A percentile compares a stretch with the other conserved stretches of the same genome.
These are phyloP conservation scores for Allophyes oxyacanthae DNA, from an alignment of 2,888 invertebrate genomes.

Conservation along the genomic window DNA sequence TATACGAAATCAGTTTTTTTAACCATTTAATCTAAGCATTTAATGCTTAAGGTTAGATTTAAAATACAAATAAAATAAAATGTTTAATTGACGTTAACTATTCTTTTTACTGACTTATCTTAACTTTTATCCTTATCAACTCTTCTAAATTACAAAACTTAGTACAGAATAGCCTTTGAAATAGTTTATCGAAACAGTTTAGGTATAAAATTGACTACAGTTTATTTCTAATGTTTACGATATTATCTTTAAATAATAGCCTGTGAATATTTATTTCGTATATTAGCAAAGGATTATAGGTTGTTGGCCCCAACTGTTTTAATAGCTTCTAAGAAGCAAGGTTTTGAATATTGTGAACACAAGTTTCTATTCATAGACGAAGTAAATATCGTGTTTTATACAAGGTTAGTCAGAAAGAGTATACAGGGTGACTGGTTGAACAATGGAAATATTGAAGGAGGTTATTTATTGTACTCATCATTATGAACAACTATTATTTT, in stretches of 20 bases:
- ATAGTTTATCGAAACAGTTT: slow-evolving; percentile 54
- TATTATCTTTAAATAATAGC: slow-evolving; percentile 13
- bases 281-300: neutral
- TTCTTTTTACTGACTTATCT: slow-evolving; percentile 33
- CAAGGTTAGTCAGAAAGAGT: too few relatives aligned
- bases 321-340: too few relatives aligned
- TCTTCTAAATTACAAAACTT: slow-evolving; percentile 58
- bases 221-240: slow-evolving; percentile 10
- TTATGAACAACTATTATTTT: too few relatives aligned
- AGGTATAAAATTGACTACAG: slow-evolving; percentile 19
- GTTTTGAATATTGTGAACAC: too few relatives aligned
- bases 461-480: too few relatives aligned
- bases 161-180: slow-evolving; percentile 53
- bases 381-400: too few relatives aligned
- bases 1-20: too few relatives aligned
- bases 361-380: too few relatives aligned
- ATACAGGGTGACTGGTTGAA: too few relatives aligned
- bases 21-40: neutral
- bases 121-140: slow-evolving; percentile 51
- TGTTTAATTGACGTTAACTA: slow-evolving; percentile 15
- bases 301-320: neutral
- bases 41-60: slow-evolving; percentile 4
- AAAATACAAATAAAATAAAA: slow-evolving; percentile 17
- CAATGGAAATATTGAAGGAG: too few relatives aligned
- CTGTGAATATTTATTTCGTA: slow-evolving; percentile 1